A percentile compares a stretch with the other conserved stretches of the same genome.
phyloP scores from a whole-genome alignment of 2,113 vertebrate species.

The Marmota flaviventris region DNA sequence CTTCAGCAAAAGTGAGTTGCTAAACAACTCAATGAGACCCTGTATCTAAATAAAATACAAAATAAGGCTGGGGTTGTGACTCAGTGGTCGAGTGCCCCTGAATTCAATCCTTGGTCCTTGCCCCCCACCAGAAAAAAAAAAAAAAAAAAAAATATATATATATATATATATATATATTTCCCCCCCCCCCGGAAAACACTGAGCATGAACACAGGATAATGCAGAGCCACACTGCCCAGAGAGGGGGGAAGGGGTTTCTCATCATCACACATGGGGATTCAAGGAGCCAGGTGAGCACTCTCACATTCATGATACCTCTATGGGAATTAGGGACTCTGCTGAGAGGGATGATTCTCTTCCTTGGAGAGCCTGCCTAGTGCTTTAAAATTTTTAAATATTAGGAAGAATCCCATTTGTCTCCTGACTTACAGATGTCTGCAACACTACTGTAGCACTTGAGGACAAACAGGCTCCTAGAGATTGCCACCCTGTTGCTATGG shows the following conservation, averaged over 20 bases:
- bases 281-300: neutral
- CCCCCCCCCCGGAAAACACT: neutral
- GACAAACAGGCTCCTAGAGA: neutral
- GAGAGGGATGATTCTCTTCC: too few relatives aligned
- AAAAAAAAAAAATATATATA: too few relatives aligned
- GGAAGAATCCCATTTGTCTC: neutral
- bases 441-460: neutral
- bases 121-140: too few relatives aligned
- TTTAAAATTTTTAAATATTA: neutral
- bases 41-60: too few relatives aligned
- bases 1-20: too few relatives aligned
- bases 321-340: neutral
- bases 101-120: too few relatives aligned
- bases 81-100: too few relatives aligned
- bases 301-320: neutral
- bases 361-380: neutral
- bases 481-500: neutral
- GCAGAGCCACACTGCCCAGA: accelerated
- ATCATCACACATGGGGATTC: accelerated
- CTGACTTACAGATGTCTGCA: neutral
- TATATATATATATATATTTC: too few relatives aligned
- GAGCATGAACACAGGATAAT: neutral
- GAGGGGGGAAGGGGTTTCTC: neutral
- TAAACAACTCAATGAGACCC: too few relatives aligned
- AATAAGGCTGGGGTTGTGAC: too few relatives aligned